A percentile compares a stretch with the other conserved stretches of the same genome.
These are phyloP conservation scores for Patella vulgata DNA, from an alignment of 1,140 invertebrate genomes.

Conservation along the genomic window DNA sequence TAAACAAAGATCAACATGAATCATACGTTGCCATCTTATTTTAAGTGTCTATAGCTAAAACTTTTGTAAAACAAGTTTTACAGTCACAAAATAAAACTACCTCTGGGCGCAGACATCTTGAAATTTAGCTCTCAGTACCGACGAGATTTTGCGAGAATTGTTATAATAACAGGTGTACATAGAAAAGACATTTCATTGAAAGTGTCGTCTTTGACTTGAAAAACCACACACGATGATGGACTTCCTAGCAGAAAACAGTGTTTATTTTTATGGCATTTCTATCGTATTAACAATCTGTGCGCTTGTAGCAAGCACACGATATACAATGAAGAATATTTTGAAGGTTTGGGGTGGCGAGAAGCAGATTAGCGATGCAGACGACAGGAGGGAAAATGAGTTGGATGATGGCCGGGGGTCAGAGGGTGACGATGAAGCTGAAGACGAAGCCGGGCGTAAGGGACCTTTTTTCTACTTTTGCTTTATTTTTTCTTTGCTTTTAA, in stretches of 20 bases:
- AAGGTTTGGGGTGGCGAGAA: conserved; percentile 24
- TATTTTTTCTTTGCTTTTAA: background rate
- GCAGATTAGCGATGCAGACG: conserved; percentile 4
- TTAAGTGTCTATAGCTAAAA: too few relatives aligned
- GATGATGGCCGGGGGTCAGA: conserved; percentile 19
- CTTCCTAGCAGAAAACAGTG: conserved; percentile 8
- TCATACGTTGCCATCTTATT: too few relatives aligned
- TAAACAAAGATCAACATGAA: too few relatives aligned
- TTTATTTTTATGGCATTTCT: conserved; percentile 2
- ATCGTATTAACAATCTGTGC: conserved; percentile 17
- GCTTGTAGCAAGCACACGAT: conserved; percentile 16
- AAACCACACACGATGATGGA: conserved; percentile 9
- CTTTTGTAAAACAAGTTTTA: too few relatives aligned
- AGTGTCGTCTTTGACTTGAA: conserved; percentile 5
- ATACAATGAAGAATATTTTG: conserved; percentile 22
- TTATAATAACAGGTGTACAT: conserved; percentile 3
- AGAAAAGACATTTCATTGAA: conserved; percentile 2
- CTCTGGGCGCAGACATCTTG: conserved; percentile 39
- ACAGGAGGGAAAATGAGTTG: conserved; percentile 9
- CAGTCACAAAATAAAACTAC: conserved; percentile 1
- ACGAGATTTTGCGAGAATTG: conserved; percentile 1
- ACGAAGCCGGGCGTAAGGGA: background rate
- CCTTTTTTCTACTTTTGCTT: background rate
- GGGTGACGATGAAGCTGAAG: conserved; percentile 18
- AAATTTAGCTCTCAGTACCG: background rate